These are phyloP conservation scores for Frankliniella intonsa DNA, from an alignment of 2,888 invertebrate species.

Conservation along the genomic window DNA sequence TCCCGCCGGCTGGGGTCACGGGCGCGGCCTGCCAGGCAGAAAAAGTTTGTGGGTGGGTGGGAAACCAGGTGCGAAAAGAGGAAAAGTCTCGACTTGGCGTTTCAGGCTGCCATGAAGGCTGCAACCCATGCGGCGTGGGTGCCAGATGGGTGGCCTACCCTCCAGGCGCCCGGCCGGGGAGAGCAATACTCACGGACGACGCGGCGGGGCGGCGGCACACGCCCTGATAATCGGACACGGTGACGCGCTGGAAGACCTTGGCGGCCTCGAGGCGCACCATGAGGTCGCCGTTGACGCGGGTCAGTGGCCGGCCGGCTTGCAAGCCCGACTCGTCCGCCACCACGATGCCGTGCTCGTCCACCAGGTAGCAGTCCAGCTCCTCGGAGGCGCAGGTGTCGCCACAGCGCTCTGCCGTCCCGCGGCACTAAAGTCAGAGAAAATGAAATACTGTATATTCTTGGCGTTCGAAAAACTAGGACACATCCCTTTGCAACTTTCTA, in stretches of 20 bases:
- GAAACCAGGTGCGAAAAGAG: not conserved
- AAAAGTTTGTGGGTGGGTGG: no score
- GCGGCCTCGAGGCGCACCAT: not conserved
- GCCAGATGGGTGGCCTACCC: no score
- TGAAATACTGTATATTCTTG: not conserved
- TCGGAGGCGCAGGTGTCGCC: not conserved
- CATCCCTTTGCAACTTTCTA: not conserved
- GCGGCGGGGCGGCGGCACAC: not conserved
- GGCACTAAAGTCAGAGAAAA: not conserved
- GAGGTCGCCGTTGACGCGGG: not conserved
- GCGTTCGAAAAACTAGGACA: not conserved
- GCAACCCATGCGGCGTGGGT: not conserved
- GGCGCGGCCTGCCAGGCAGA: not conserved
- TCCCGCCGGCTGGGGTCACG: not conserved
- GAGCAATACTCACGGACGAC: not conserved
- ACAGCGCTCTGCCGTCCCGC: not conserved
- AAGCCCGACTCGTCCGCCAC: not conserved
- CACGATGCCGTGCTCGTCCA: conserved; percentile 21
- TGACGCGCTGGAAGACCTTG: not conserved
- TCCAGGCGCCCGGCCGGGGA: no score
- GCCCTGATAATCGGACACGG: not conserved
- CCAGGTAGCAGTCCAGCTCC: not conserved
- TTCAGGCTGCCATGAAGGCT: not conserved
- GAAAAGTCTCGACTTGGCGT: not conserved
- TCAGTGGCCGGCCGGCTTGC: not conserved